phyloP scores from a whole-genome alignment of 2,113 vertebrate genomes.

The Crypturellus undulatus region DNA sequence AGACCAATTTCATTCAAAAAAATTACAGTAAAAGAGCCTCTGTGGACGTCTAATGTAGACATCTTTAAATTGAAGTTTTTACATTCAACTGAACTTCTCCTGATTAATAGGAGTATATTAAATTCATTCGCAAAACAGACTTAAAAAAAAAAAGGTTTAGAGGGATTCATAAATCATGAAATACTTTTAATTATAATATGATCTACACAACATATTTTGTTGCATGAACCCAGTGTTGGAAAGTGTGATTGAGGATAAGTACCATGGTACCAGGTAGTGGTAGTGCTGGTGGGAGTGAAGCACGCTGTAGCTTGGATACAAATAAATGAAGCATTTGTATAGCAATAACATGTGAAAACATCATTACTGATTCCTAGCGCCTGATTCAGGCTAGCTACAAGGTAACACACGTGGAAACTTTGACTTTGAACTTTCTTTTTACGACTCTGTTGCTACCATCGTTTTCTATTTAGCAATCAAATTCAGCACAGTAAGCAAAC shows the following conservation, averaged over 20 bases:
- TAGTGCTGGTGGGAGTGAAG: not conserved
- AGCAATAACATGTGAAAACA: not conserved
- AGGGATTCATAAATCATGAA: not conserved
- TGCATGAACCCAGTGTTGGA: fast-evolving
- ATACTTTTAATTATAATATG: not conserved
- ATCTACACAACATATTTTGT: not conserved
- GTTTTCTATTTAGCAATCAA: not conserved
- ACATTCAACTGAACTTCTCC: not conserved
- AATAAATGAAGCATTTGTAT: not conserved
- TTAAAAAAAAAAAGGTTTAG: not conserved
- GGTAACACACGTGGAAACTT: not conserved
- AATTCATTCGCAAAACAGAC: not conserved
- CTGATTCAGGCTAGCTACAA: not conserved
- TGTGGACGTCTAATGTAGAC: not conserved
- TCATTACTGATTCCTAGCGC: not conserved
- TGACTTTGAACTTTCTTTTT: not conserved
- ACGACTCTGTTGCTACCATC: not conserved
- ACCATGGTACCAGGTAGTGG: not conserved
- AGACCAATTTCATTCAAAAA: not conserved
- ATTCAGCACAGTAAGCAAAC: not conserved
- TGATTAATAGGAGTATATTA: not conserved
- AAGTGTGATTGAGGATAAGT: not conserved
- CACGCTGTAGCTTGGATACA: not conserved
- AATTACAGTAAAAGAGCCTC: not conserved
- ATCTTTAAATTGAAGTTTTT: not conserved